Conservation (phyloP, 1,140 invertebrate genomes). For the Drosophila sturtevanti region DNA sequence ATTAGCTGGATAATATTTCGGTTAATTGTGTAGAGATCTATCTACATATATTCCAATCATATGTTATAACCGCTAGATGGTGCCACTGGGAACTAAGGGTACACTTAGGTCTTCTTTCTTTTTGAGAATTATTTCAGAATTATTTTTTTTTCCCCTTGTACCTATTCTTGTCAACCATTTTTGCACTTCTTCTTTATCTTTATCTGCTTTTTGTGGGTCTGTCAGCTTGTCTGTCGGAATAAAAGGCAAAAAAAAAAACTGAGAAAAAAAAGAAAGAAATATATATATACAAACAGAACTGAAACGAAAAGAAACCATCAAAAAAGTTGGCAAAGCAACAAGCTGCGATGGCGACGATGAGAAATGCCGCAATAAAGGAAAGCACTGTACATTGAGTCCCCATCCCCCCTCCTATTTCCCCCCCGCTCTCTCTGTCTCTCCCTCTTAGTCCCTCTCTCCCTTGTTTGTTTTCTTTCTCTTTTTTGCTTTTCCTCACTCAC, state of each 20-base stretch:
- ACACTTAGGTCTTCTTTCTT: neutral
- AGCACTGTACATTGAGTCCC: neutral
- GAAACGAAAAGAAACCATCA: slow-evolving; percentile 5
- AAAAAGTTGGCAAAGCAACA: slow-evolving; percentile 77
- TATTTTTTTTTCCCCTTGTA: no score
- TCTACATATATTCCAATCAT: no score
- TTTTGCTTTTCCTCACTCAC: neutral
- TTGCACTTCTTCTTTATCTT: neutral
- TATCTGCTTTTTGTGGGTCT: slow-evolving; percentile 15
- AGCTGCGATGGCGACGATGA: slow-evolving; percentile 74
- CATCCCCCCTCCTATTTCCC: slow-evolving; percentile 22
- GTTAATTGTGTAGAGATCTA: no score
- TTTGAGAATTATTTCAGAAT: no score
- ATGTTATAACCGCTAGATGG: no score
- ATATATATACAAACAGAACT: neutral
- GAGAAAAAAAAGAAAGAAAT: slow-evolving; percentile 8
- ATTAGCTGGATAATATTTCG: no score
- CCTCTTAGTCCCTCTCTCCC: neutral
- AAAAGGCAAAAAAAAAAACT: slow-evolving; percentile 14
- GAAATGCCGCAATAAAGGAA: slow-evolving; percentile 19
- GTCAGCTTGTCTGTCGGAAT: slow-evolving; percentile 18
- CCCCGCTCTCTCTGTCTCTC: slow-evolving; percentile 21
- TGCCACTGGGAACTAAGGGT: no score
- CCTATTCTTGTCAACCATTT: neutral
- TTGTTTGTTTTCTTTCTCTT: slow-evolving; percentile 1